phyloP scores from a whole-genome alignment of 2,888 invertebrate genomes.

The Tribolium freemani region DNA sequence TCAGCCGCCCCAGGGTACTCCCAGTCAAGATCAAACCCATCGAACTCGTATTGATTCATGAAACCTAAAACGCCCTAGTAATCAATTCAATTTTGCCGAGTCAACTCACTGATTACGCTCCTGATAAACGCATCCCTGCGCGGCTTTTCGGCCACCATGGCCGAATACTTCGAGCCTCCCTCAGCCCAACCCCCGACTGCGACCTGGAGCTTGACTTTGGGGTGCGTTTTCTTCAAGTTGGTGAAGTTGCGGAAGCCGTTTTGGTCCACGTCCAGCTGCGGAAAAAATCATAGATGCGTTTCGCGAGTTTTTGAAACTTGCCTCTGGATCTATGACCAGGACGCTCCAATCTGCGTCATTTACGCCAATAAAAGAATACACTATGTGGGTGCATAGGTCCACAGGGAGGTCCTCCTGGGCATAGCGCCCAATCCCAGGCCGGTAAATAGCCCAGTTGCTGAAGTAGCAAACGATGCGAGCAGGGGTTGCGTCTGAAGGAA shows the following conservation, averaged over 20 bases:
- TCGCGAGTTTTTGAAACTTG: constrained; percentile 59
- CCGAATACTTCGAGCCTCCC: constrained; percentile 89
- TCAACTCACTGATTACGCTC: constrained; percentile 77
- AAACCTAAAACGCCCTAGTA: constrained; percentile 70
- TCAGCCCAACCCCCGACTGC: constrained; percentile 95
- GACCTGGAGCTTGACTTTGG: constrained; percentile 81
- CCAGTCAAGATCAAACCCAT: constrained; percentile 92
- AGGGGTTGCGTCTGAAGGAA: constrained; percentile 53
- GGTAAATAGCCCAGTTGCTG: constrained; percentile 89
- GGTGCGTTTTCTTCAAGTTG: constrained; percentile 77
- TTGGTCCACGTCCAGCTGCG: constrained; percentile 79
- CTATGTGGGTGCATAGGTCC: constrained; percentile 86
- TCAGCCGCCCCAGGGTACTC: constrained; percentile 92
- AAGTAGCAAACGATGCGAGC: constrained; percentile 75
- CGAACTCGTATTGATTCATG: constrained; percentile 83
- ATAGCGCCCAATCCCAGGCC: constrained; percentile 86
- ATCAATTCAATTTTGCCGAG: not conserved
- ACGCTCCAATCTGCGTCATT: constrained; percentile 83
- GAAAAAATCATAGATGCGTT: constrained; percentile 39
- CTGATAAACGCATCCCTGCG: constrained; percentile 80
- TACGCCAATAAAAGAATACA: constrained; percentile 92
- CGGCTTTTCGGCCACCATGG: constrained; percentile 80
- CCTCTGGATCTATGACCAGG: constrained; percentile 85
- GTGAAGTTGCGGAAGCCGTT: constrained; percentile 87
- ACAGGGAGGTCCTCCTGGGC: constrained; percentile 88